Percentiles rank a stretch among this genome's conserved stretches.
Conservation (phyloP, 2,113 vertebrate genomes). For the Chaetura pelagica region DNA sequence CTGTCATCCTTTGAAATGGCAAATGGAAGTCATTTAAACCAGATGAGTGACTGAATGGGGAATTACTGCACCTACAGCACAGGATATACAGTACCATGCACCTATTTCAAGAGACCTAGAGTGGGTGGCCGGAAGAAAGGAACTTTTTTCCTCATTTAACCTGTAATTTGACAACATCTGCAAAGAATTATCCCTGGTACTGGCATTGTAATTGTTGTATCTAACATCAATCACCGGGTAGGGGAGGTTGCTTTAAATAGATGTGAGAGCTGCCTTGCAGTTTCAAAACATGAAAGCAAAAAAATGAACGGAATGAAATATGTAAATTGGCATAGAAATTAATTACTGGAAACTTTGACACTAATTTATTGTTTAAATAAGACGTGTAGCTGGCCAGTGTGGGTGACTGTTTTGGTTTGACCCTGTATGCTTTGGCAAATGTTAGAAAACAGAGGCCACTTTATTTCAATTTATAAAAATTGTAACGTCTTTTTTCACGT, state of each 20-base stretch:
- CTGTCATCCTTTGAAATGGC: conserved; percentile 79
- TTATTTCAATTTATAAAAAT: conserved; percentile 43
- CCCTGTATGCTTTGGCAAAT: conserved; percentile 6
- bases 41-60: conserved; percentile 76
- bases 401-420: conserved; percentile 19
- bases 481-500: conserved; percentile 5
- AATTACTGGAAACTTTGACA: conserved; percentile 64
- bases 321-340: conserved; percentile 63
- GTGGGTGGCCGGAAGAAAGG: conserved; percentile 90
- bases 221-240: conserved; percentile 89
- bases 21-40: conserved; percentile 86
- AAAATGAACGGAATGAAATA: conserved; percentile 52
- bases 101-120: conserved; percentile 84
- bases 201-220: conserved; percentile 89
- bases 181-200: conserved; percentile 87
- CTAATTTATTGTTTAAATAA: conserved; percentile 54
- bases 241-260: conserved; percentile 85
- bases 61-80: conserved; percentile 82
- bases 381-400: not conserved
- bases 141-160: conserved; percentile 80
- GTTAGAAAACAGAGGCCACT: conserved; percentile 39
- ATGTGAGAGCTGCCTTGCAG: conserved; percentile 80
- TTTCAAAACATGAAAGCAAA: conserved; percentile 81
- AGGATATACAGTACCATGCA: conserved; percentile 78
- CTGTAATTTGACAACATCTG: conserved; percentile 93